Evolutionary conservation across 2,113 vertebrate genomes (phyloP).

Genomic region (Esox niger): DNA sequence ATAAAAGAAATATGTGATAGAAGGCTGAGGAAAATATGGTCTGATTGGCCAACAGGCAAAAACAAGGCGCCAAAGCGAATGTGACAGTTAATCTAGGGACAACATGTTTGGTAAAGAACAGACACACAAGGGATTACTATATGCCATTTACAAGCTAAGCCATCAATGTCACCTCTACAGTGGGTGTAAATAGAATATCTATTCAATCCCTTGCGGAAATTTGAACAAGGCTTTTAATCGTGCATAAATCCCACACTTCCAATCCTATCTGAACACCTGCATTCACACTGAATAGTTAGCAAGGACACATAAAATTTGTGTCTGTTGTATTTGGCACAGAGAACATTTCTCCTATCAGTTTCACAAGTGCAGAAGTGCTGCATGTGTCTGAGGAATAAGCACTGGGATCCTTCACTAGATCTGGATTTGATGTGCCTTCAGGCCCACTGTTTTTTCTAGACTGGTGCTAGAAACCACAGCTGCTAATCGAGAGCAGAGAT

Average conservation of each 20-base stretch:
- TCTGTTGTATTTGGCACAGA: slow-evolving; percentile 24
- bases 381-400: slow-evolving; percentile 1
- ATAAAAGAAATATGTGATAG: neutral
- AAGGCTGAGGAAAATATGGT: slow-evolving; percentile 24
- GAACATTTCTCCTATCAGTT: slow-evolving; percentile 26
- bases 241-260: slow-evolving; percentile 49
- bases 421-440: slow-evolving; percentile 40
- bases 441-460: slow-evolving; percentile 16
- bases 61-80: slow-evolving; percentile 50
- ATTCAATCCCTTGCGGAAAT: slow-evolving; percentile 59
- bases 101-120: slow-evolving; percentile 48
- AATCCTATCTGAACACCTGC: neutral
- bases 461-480: slow-evolving; percentile 55
- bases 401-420: slow-evolving; percentile 39
- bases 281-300: slow-evolving; percentile 11
- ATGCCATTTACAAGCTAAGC: slow-evolving; percentile 34
- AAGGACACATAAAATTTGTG: slow-evolving; percentile 18
- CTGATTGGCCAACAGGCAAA: slow-evolving; percentile 69
- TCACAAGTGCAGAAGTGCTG: slow-evolving; percentile 25
- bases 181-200: slow-evolving; percentile 54
- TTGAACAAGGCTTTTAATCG: slow-evolving; percentile 55
- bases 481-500: slow-evolving; percentile 66
- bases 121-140: slow-evolving; percentile 50
- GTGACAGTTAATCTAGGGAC: slow-evolving; percentile 63
- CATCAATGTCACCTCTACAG: slow-evolving; percentile 62